These are phyloP conservation scores for Echinarachnius parma DNA, from an alignment of 53 echinoderm and acorn worm genomes.

Conservation along the genomic window DNA sequence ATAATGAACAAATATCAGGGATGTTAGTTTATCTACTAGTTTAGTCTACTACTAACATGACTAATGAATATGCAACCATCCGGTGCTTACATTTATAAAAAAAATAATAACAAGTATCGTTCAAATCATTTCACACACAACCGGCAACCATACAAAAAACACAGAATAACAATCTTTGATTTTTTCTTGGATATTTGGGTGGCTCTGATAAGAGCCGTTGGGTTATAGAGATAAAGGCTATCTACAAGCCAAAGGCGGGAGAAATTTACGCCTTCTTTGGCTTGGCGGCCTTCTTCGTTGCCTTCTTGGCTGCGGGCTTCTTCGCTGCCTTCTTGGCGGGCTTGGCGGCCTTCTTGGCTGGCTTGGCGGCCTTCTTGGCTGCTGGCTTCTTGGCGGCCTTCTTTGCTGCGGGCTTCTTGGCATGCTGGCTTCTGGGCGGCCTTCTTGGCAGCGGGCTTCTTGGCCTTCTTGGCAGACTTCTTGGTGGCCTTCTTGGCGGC, in stretches of 20 bases:
- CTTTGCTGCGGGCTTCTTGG: conserved; percentile 38
- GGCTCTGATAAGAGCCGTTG: conserved; percentile 97
- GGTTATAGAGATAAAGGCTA: conserved; percentile 25
- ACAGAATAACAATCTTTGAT: conserved; percentile 4
- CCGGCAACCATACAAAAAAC: not conserved
- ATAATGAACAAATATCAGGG: no score
- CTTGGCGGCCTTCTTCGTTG: conserved; percentile 16
- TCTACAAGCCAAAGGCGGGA: not conserved
- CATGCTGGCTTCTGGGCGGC: conserved; percentile 14
- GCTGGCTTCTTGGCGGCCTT: conserved; percentile 30
- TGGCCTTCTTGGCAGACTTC: conserved; percentile 6
- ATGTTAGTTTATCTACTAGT: no score
- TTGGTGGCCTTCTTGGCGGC: conserved; percentile 32
- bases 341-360: conserved; percentile 52
- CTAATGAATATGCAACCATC: no score
- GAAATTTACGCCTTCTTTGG: conserved; percentile 18
- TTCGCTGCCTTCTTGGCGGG: conserved; percentile 40
- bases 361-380: conserved; percentile 38
- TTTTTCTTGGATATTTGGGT: conserved; percentile 77
- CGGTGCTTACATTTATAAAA: no score
- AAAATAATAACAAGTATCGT: no score
- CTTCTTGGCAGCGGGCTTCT: conserved; percentile 37
- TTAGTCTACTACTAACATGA: no score
- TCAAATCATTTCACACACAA: no score
- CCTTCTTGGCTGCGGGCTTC: conserved; percentile 34